Evolutionary conservation across 2,888 invertebrate genomes (phyloP).

Genomic region (Spicauda simplicius): DNA sequence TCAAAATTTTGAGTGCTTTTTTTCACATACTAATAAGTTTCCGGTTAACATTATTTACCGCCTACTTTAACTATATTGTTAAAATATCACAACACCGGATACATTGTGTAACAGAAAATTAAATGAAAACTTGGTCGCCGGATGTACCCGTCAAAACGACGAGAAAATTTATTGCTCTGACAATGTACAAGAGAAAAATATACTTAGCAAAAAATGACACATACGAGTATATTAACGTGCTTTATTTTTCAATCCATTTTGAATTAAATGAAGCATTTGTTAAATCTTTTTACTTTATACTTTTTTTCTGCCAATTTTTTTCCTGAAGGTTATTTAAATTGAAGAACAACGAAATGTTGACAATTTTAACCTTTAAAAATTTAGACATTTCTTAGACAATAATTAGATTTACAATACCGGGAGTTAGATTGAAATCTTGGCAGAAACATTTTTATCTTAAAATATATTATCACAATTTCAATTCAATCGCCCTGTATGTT

Average conservation of each 20-base stretch:
- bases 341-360: too few species aligned
- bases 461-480: too few species aligned
- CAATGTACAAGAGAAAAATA: background rate
- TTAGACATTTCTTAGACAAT: too few species aligned
- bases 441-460: too few species aligned
- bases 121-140: constrained; percentile 7
- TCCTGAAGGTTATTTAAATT: too few species aligned
- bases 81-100: constrained; percentile 12
- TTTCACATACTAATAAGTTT: background rate
- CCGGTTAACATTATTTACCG: constrained; percentile 1
- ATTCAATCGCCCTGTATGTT: too few species aligned
- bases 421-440: too few species aligned
- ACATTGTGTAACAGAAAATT: background rate
- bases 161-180: constrained; percentile 9
- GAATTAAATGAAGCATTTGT: too few species aligned
- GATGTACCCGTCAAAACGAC: constrained; percentile 9
- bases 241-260: background rate
- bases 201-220: background rate
- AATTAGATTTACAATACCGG: too few species aligned
- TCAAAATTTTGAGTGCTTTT: background rate
- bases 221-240: background rate
- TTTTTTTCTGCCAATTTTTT: too few species aligned
- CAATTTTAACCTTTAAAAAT: too few species aligned
- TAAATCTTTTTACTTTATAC: too few species aligned
- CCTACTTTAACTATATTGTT: constrained; percentile 2